A percentile compares a stretch with the other conserved stretches of the same genome.
Conservation (phyloP, 2,888 invertebrate species). For the Epistrophe eligans region DNA sequence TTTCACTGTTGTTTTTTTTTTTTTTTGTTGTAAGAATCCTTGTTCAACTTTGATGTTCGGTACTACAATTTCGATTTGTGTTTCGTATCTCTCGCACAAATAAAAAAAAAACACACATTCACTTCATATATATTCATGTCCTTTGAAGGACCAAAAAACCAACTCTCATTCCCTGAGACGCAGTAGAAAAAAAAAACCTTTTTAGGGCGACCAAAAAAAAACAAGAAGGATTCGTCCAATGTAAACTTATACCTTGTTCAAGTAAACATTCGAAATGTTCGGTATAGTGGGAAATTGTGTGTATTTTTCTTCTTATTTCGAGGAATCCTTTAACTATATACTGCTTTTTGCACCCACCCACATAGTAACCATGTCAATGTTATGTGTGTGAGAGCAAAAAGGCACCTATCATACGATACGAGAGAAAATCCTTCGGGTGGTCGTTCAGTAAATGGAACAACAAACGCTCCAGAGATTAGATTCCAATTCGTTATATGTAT, state of each 20-base stretch:
- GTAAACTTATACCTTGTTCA: slow-evolving; percentile 50
- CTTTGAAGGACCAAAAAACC: slow-evolving; percentile 50
- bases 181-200: slow-evolving; percentile 4
- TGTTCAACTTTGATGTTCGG: slow-evolving; percentile 59
- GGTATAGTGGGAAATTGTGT: slow-evolving; percentile 18
- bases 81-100: slow-evolving; percentile 45
- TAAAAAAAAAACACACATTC: slow-evolving; percentile 37
- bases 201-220: slow-evolving; percentile 10
- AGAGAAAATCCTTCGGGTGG: slow-evolving; percentile 61
- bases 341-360: neutral
- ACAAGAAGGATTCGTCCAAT: slow-evolving; percentile 32
- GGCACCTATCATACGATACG: neutral
- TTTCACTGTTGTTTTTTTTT: neutral
- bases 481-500: slow-evolving; percentile 69
- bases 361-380: slow-evolving; percentile 46
- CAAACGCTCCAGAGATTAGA: slow-evolving; percentile 71
- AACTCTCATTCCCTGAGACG: slow-evolving; percentile 5
- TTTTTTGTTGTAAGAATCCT: slow-evolving; percentile 33
- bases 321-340: slow-evolving; percentile 52
- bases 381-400: slow-evolving; percentile 21
- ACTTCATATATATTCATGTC: slow-evolving; percentile 42
- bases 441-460: slow-evolving; percentile 71
- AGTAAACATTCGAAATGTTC: slow-evolving; percentile 52
- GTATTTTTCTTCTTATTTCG: slow-evolving; percentile 28
- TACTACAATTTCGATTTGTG: slow-evolving; percentile 67